Evolutionary conservation across 2,113 vertebrate species (phyloP).

Genomic region (Cynoglossus semilaevis): DNA sequence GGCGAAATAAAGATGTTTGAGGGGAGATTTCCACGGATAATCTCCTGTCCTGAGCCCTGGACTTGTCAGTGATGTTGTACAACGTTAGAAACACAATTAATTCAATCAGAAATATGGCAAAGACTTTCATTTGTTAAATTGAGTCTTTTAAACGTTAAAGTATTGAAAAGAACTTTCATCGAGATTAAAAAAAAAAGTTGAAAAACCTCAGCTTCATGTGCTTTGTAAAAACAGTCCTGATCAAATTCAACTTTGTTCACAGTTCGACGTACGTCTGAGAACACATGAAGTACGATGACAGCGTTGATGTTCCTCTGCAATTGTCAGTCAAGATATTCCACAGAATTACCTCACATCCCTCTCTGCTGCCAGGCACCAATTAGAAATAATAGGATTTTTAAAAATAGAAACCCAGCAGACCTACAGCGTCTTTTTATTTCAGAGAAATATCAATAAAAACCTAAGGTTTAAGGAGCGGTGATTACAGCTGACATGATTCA

Average conservation of each 20-base stretch:
- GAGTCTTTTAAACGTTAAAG: no score
- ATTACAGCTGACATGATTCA: constrained; percentile 17
- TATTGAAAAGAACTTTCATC: no score
- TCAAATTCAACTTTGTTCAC: constrained; percentile 76
- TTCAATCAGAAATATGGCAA: no score
- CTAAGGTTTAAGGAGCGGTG: not conserved
- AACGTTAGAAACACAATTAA: constrained; percentile 44
- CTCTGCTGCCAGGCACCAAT: constrained; percentile 73
- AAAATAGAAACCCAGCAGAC: constrained; percentile 41
- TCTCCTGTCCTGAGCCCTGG: constrained; percentile 80
- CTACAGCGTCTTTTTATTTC: constrained; percentile 46
- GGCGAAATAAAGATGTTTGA: constrained; percentile 81
- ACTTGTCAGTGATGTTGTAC: constrained; percentile 70
- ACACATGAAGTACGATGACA: constrained; percentile 80
- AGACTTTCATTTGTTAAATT: no score
- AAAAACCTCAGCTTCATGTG: constrained; percentile 49
- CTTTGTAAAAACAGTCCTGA: constrained; percentile 69
- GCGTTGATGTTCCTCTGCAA: constrained; percentile 64
- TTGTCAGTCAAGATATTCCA: constrained; percentile 73
- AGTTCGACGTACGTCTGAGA: constrained; percentile 79
- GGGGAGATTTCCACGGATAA: constrained; percentile 85
- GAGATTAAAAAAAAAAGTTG: no score
- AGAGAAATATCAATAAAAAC: constrained; percentile 25
- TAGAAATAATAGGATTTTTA: constrained; percentile 76
- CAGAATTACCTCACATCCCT: constrained; percentile 79